Base-by-base conservation (phyloP, 2,888 invertebrate genomes). In the Erebia ligea region DNA sequence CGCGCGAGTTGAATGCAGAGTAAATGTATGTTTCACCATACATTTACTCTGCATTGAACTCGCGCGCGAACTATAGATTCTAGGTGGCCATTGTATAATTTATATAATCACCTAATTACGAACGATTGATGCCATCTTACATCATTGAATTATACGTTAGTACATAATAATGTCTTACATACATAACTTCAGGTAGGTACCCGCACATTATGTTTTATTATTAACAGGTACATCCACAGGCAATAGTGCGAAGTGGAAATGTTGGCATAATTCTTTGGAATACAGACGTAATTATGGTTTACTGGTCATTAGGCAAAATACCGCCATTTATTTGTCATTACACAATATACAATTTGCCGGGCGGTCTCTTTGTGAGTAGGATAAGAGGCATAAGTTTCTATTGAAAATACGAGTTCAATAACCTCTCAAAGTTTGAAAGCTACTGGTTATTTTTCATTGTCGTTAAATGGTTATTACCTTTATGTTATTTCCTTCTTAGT, bases 401-500 rank as follows among this genome's bases (percentile, higher is more conserved):
- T 70, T 56, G 68, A 72, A 72, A 65, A 66, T 67, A 70, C 19
- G 34, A 68, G 74, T 70, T 73, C 66, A 74, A 73, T 75, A 74
- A 75, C 72, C 75, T 66, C 73, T 72, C 42, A 57, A 59, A 64
- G 69, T 63, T 71, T 73, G 71, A 74, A 73, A 69, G 83, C 84
- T 84, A 84, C 85, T 79, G 82, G 79, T 76, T 76, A 80, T 80
- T 80, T 82, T 78, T 76, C 79, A 77, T 78, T 81, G 76, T 81
- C 75, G 74, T 76, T 77, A 80, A 81, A 68, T 78, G 70, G 80
- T 65, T 81, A 82, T 84, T 84, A 81, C 80, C 74, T 79, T 84
- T 83, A 80, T 79, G 66, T 75, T 67, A 72, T 80, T 85, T 84
- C 84, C 82, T 81, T 79, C 81, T 85, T 80, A 78, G 69, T 85